Evolutionary conservation across 2,113 vertebrate genomes (phyloP).

Genomic region (Clarias magur): DNA sequence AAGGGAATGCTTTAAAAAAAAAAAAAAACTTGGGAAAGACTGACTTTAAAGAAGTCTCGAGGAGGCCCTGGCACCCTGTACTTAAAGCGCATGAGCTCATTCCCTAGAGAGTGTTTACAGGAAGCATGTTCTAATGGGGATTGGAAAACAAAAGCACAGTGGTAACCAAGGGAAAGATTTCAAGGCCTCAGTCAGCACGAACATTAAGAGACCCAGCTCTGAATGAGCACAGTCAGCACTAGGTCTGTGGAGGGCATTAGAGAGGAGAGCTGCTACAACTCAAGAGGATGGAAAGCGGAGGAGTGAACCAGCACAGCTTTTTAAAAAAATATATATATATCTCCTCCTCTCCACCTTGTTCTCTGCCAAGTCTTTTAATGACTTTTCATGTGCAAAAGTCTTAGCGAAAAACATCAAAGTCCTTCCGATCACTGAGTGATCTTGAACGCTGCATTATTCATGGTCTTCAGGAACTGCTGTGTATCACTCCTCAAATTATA

Average conservation of each 20-base stretch:
- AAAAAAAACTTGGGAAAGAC: neutral
- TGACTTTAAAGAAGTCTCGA: neutral
- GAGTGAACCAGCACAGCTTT: neutral
- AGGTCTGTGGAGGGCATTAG: neutral
- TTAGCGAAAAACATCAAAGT: conserved; percentile 31
- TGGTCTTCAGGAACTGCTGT: conserved; percentile 22
- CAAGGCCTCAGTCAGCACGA: conserved; percentile 24
- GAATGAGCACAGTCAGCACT: conserved; percentile 24
- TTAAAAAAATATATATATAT: neutral
- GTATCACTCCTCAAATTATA: neutral
- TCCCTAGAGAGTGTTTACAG: conserved; percentile 35
- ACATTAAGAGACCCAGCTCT: neutral
- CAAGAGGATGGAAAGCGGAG: conserved; percentile 20
- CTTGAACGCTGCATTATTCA: conserved; percentile 37
- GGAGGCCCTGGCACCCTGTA: conserved; percentile 21
- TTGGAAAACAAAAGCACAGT: conserved; percentile 1
- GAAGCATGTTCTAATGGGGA: conserved; percentile 26
- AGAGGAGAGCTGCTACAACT: conserved; percentile 31
- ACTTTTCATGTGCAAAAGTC: conserved; percentile 40
- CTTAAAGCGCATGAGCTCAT: conserved; percentile 40
- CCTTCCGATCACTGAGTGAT: conserved; percentile 41
- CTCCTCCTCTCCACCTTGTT: conserved; percentile 20
- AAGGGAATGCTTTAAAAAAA: conserved; percentile 9
- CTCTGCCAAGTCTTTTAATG: conserved; percentile 41
- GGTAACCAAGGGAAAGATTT: conserved; percentile 33